Base-by-base conservation (phyloP, 2,888 invertebrate genomes). In the Pecten maximus region DNA sequence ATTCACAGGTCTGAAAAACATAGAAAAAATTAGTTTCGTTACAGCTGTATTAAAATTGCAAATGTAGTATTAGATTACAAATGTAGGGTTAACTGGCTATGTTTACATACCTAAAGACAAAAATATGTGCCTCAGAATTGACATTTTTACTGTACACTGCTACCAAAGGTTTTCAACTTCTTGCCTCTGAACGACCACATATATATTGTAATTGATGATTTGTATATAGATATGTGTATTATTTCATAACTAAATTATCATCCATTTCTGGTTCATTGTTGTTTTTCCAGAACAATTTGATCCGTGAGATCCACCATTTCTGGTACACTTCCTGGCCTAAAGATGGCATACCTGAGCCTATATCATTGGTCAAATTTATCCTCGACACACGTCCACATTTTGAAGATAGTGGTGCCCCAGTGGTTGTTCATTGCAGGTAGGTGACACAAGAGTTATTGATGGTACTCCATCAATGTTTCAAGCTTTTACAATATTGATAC, bases 281-380 rank as follows among this genome's bases (percentile, higher is more conserved):
- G 48, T 88, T 48, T 90, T 96, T 97, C 87, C 96, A 98, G 93
- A 98, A 98, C 88, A 98, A 98, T 96, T 98, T 98, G 92, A 98
- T 98, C 97, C 97, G 99, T 87, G 99, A 99, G 96, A 97, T 99
- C 90, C 98, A 98, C 0, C 99, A 99, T 96, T 98, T 99, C 95
- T 99, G 99, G 99, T 99, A 98, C 97, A 98, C 98, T 95, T 97
- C 97, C 86, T 99, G 99, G 99, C 99, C 99, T 0, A 97, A 98
- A n/a, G 98, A 98, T 92, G 98, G 98, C 0, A 98, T 98, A 0
- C 99, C 99, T 0, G 97, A 97, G 12, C 98, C 99, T 95, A 98
- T 98, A 89, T 98, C 98, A 0, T 97, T 99, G 88, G 98, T 99
- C 88, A 98, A 98, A 89, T 98, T 99, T 97, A 97, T 99, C 87